These are phyloP conservation scores for Hoplostethus mediterraneus DNA, from an alignment of 2,797 vertebrate genomes.

Conservation along the genomic window DNA sequence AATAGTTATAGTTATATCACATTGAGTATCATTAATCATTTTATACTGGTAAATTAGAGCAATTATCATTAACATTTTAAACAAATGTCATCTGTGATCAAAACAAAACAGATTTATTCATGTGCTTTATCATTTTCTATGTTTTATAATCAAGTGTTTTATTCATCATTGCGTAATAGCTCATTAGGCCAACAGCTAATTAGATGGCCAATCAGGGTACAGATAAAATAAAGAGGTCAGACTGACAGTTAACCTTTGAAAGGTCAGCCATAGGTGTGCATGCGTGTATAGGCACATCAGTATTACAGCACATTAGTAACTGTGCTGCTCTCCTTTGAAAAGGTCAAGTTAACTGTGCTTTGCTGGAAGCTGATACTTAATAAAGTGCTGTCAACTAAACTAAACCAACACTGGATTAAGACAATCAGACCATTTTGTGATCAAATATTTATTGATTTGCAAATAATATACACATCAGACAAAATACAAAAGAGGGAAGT, in stretches of 20 bases:
- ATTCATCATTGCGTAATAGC: background rate
- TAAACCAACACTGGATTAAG: background rate
- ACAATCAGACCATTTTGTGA: too few species aligned
- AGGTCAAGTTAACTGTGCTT: constrained; percentile 26
- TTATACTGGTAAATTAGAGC: too few species aligned
- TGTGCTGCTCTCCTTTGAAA: background rate
- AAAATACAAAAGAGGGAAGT: too few species aligned
- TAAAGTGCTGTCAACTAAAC: background rate
- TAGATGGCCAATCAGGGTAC: constrained; percentile 4
- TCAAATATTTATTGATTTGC: too few species aligned
- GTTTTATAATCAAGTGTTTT: background rate
- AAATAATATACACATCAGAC: too few species aligned
- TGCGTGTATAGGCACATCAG: background rate
- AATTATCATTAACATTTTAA: too few species aligned
- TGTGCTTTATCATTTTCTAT: too few species aligned
- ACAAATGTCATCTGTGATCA: too few species aligned
- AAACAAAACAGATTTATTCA: too few species aligned
- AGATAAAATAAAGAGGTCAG: constrained; percentile 27
- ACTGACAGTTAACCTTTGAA: constrained; percentile 27
- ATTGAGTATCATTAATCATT: too few species aligned
- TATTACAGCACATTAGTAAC: background rate
- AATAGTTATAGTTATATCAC: too few species aligned
- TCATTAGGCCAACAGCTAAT: constrained; percentile 1
- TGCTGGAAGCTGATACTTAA: constrained; percentile 6
- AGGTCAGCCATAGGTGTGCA: constrained; percentile 13